These are phyloP conservation scores for Caloenas nicobarica DNA, from an alignment of 2,113 vertebrate species.

Conservation along the genomic window DNA sequence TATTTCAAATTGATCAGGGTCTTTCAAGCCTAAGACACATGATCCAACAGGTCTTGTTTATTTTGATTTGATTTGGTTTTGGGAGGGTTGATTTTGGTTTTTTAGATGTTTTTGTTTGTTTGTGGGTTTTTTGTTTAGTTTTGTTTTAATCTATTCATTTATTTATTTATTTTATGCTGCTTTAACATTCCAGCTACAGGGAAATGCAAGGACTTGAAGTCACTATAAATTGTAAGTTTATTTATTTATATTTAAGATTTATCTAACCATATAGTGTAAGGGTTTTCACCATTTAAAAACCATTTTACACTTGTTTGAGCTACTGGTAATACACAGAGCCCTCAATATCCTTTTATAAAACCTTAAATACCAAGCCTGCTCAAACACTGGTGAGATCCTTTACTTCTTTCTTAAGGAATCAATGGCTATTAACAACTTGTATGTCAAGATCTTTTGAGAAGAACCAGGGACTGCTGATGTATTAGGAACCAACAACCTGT, in stretches of 20 bases:
- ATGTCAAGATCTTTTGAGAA: background rate
- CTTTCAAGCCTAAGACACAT: background rate
- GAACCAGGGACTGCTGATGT: background rate
- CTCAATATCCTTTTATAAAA: background rate
- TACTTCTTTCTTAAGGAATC: background rate
- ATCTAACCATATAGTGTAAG: accelerated
- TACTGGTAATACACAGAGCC: background rate
- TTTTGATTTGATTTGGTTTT: no score
- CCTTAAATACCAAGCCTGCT: background rate
- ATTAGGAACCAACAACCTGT: background rate
- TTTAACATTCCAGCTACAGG: background rate
- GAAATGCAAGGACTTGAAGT: background rate
- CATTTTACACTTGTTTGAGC: background rate
- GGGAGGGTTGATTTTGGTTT: no score
- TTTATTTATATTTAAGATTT: background rate
- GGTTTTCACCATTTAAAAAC: background rate
- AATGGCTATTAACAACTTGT: background rate
- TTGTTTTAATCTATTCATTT: no score
- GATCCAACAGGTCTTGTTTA: background rate
- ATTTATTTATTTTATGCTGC: background rate
- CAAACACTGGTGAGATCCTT: background rate
- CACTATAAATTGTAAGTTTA: background rate
- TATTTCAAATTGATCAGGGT: background rate
- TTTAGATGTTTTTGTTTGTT: no score
- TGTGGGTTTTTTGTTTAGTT: no score